Percentiles rank a stretch among this genome's conserved stretches.
phyloP scores from a whole-genome alignment of 2,113 vertebrate genomes.

The Forbesichthys agassizii region DNA sequence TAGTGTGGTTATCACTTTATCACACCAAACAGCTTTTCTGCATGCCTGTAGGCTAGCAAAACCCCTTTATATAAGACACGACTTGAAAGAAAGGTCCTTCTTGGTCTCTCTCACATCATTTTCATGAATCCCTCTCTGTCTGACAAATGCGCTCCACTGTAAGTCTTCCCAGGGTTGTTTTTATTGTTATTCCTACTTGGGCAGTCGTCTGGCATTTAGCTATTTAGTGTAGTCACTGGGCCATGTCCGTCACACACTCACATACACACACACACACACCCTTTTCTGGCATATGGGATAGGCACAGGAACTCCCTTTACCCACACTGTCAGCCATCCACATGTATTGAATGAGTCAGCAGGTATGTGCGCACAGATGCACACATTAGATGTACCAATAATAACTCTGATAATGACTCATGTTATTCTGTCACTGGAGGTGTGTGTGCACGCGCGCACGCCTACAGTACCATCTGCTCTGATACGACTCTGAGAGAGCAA shows the following conservation, averaged over 20 bases:
- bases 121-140: background rate
- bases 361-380: constrained; percentile 3
- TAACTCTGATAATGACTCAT: constrained; percentile 1
- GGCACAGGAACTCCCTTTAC: constrained; percentile 49
- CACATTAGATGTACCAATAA: background rate
- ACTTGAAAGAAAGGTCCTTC: background rate
- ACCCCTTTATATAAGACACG: constrained; percentile 21
- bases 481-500: too few relatives aligned
- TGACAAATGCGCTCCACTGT: background rate
- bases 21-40: constrained; percentile 44
- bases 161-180: background rate
- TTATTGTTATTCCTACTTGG: constrained; percentile 7
- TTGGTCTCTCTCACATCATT: background rate
- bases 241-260: background rate
- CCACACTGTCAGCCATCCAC: constrained; percentile 45
- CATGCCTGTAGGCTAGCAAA: constrained; percentile 14
- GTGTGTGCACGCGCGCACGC: background rate
- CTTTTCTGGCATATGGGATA: constrained; percentile 2
- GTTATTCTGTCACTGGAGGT: background rate
- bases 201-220: constrained; percentile 6
- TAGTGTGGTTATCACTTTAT: constrained; percentile 22
- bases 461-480: too few relatives aligned
- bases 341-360: constrained; percentile 41
- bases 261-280: constrained; percentile 9
- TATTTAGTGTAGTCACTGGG: background rate